Base-by-base conservation (phyloP, 53 echinoderm and acorn worm genomes). In the Temnopleurus reevesii region DNA sequence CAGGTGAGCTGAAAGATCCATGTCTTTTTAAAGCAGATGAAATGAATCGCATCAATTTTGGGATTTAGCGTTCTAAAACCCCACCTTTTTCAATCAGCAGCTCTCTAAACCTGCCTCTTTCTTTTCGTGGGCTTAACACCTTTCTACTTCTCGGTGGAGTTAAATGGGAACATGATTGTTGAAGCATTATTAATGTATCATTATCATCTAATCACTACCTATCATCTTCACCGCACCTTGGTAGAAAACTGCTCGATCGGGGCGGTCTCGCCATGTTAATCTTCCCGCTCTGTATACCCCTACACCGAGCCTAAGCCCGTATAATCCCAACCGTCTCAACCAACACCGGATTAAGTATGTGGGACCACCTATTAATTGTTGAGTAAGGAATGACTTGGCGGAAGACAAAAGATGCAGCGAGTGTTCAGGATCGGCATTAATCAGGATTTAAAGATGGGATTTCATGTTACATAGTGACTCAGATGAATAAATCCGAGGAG, bases 151-250 rank as follows among this genome's bases (percentile, higher is more conserved):
- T 41, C 71, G 9, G 8, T 2, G 23, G 71, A 71, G 71, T 71
- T 49, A 35, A 83, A 83, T 83, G 83, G 54, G 83, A 55, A 29
- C 54, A 83, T 56, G 83, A 83, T 55, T 47, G 36, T 53, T 83
- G 54, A 83, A 55, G 54, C 54, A 6, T 83, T 83, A 83, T 83
- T 83, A 83, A 83, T 83, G 83, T 56, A 35, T 55, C 55, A 83
- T 79, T 27, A 83, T 33, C 55, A 21, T 83, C 83, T 36, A 53
- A 83, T 79, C 79, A 83, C 83, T 55, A 55, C 55, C 83, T 36
- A 53, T 83, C 51, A 79, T 79, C 79, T 47, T 55, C 55, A 55
- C 83, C 83, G 53, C 55, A 55, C 83, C 83, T 83, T 83, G 55
- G 60, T 12, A 49, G 30, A 33, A 56, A 55, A 33, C 2, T 28